Evolutionary conservation across 2,888 invertebrate species (phyloP), one percentile per base, ranked within the genome.

Genomic region (Odontomyia ornata): DNA sequence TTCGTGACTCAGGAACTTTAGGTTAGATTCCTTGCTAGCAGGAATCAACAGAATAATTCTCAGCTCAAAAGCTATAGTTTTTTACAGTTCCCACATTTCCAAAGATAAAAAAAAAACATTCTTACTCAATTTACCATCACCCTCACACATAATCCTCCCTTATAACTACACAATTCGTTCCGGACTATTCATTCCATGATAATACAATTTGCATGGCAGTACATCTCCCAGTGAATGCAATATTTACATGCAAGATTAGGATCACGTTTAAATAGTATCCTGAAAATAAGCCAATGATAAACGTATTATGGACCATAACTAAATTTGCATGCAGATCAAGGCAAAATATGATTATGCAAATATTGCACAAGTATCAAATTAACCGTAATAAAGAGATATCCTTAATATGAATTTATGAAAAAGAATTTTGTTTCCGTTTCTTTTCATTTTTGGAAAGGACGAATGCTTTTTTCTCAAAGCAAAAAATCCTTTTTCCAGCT

Each of bases 181-280:
- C 43, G 13, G 43, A 7, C 43, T 43, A 13, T 9, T 43, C 43
- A 43, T 9, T 43, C 13, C 7, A 52, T 52, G 5, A 60, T 65
- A 65, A 65, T 69, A 46, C 47, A 43, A 69, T 69, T 69, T 47
- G 69, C 47, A 69, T 69, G 5, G 43, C 69, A 47, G 13, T 13
- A 69, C 13, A 69, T n/a, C 25, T 69, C 43, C n/a, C 23, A 60
- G 21, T 11, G 21, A 25, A 7, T 21, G 15, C 23, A 60, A 60
- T 60, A 60, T 60, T 60, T 60, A 25, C 60, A 60, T 25, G 11
- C 3, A 25, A 60, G 60, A 60, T 60, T 52, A 60, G 23, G 60
- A 60, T 25, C 23, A 60, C 23, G 18, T 18, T 25, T 5, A 23
- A 23, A 23, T 46, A n/a, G 11, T 47, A 69, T 47, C 69, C 46